Conservation (phyloP, 2,888 invertebrate species). For the Calameuta idolon region DNA sequence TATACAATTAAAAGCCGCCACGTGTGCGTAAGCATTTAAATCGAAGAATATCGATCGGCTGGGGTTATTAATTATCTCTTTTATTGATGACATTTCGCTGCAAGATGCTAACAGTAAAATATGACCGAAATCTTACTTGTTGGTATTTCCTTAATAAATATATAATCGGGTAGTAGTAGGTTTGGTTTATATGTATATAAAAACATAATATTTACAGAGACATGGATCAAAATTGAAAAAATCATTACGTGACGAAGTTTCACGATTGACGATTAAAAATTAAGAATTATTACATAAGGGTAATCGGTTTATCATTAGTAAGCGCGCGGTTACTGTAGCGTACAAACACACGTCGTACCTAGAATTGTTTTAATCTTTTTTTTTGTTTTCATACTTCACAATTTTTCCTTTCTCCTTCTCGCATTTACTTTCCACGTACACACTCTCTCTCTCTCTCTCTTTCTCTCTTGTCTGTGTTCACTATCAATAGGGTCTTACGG, state of each 20-base stretch:
- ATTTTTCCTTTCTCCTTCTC: conserved; percentile 24
- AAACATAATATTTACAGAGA: conserved; percentile 61
- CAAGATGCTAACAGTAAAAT: conserved; percentile 61
- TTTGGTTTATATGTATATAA: conserved; percentile 49
- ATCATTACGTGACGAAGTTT: conserved; percentile 37
- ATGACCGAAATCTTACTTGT: conserved; percentile 59
- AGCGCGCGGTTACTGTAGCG: conserved; percentile 56
- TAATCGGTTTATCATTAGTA: conserved; percentile 52
- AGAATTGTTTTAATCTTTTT: conserved; percentile 27
- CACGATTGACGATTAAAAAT: conserved; percentile 53
- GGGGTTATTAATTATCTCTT: conserved; percentile 51
- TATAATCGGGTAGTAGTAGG: conserved; percentile 52
- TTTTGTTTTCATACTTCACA: conserved; percentile 25
- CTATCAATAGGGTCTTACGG: not conserved
- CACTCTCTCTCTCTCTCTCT: not conserved
- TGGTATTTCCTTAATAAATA: conserved; percentile 58
- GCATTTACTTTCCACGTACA: conserved; percentile 7
- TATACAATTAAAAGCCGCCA: not conserved
- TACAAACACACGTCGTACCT: conserved; percentile 42
- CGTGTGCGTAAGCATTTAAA: not conserved
- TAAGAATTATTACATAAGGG: conserved; percentile 54
- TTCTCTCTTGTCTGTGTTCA: conserved; percentile 17
- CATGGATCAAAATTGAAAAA: conserved; percentile 47
- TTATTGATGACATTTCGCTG: conserved; percentile 61
- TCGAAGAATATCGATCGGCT: conserved; percentile 12